Evolutionary conservation across 2,888 invertebrate species (phyloP).

Genomic region (Hemaris fuciformis): DNA sequence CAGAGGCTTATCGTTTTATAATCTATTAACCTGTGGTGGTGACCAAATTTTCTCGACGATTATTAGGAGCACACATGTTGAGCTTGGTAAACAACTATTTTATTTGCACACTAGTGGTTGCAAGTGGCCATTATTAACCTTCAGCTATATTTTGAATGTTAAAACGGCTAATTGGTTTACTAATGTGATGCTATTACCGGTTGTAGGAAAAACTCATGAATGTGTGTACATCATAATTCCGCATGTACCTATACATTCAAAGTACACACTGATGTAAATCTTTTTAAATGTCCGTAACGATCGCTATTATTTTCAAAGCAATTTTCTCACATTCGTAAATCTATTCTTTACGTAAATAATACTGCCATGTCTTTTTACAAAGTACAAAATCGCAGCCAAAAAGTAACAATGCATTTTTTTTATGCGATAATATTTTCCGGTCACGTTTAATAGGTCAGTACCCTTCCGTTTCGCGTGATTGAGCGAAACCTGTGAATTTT

Average conservation of each 20-base stretch:
- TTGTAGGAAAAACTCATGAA: constrained; percentile 15
- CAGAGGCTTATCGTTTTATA: neutral
- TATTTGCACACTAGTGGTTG: neutral
- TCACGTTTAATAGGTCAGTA: constrained; percentile 31
- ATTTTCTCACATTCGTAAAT: neutral
- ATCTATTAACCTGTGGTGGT: neutral
- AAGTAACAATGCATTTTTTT: constrained; percentile 11
- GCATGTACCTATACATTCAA: too few relatives aligned
- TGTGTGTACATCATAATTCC: neutral
- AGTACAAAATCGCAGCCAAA: neutral
- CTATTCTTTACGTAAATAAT: neutral
- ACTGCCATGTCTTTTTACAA: neutral
- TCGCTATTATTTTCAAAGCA: neutral
- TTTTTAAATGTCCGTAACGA: neutral
- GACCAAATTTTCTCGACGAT: neutral
- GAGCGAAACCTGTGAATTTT: constrained; percentile 16
- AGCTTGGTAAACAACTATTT: neutral
- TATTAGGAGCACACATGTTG: neutral
- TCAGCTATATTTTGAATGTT: constrained; percentile 44
- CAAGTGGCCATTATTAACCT: constrained; percentile 46
- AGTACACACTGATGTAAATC: too few relatives aligned
- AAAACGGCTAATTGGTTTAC: constrained; percentile 46
- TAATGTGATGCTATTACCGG: constrained; percentile 31
- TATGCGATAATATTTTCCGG: constrained; percentile 26
- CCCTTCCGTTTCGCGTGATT: constrained; percentile 35